These are phyloP conservation scores for Lamprologus speciosus DNA, from an alignment of 2,113 vertebrate genomes.

Conservation along the genomic window DNA sequence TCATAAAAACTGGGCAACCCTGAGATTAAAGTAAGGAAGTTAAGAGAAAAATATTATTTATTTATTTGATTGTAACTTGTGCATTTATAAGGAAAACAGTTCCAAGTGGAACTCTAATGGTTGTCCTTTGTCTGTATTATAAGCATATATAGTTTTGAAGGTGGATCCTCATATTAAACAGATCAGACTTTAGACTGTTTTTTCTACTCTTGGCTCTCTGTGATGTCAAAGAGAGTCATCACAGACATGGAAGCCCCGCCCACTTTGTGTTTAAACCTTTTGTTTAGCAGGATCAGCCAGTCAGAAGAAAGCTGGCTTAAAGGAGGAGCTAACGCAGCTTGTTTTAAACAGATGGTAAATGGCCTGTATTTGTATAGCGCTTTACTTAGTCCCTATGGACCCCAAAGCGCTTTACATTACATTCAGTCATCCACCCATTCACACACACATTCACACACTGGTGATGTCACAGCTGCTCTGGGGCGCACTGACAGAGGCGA, in stretches of 20 bases:
- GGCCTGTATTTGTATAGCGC: not conserved
- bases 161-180: not conserved
- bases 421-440: not conserved
- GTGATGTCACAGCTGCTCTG: not conserved
- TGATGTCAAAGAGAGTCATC: not conserved
- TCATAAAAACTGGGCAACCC: not conserved
- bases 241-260: not conserved
- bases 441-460: not conserved
- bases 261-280: not conserved
- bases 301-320: not conserved
- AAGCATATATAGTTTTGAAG: not conserved
- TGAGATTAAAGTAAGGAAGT: not conserved
- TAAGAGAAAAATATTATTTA: not conserved
- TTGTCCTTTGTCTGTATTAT: not conserved
- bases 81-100: not conserved
- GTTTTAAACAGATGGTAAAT: not conserved
- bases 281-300: not conserved
- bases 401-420: not conserved
- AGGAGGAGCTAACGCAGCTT: accelerated
- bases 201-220: accelerated
- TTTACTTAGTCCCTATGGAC: accelerated
- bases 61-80: not conserved
- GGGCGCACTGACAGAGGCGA: accelerated
- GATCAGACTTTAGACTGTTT: not conserved
- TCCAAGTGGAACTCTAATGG: not conserved